Percentiles rank a stretch among this genome's conserved stretches.
Conservation (phyloP, 2,888 invertebrate species). For the Heliconius cydno region DNA sequence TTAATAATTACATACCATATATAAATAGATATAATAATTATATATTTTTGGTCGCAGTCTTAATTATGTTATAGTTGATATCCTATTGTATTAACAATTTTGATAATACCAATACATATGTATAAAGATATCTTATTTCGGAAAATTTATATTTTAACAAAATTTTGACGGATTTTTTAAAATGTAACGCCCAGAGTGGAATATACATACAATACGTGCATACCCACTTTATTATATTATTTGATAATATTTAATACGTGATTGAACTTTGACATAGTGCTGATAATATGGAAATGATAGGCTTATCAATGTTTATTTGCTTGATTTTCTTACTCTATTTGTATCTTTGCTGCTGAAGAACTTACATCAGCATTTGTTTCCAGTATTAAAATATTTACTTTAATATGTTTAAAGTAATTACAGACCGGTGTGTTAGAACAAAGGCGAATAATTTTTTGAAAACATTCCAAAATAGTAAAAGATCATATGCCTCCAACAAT, state of each 20-base stretch:
- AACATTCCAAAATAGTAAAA: constrained; percentile 54
- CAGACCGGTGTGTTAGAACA: constrained; percentile 57
- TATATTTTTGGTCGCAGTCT: too few species aligned
- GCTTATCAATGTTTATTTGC: constrained; percentile 41
- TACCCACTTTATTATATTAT: constrained; percentile 11
- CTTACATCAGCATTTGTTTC: constrained; percentile 19
- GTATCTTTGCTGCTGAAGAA: constrained; percentile 26
- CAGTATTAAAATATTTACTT: constrained; percentile 24
- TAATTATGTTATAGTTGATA: too few species aligned
- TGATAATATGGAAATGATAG: constrained; percentile 38
- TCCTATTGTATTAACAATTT: too few species aligned
- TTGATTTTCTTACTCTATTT: constrained; percentile 29
- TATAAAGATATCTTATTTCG: neutral
- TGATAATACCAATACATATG: neutral
- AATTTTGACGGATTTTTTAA: too few species aligned
- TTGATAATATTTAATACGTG: constrained; percentile 30
- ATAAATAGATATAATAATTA: too few species aligned
- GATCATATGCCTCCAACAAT: constrained; percentile 57
- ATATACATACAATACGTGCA: neutral
- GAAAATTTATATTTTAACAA: too few species aligned
- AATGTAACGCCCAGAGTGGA: neutral
- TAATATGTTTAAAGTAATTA: constrained; percentile 72
- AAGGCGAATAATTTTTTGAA: constrained; percentile 64
- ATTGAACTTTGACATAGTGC: constrained; percentile 37
- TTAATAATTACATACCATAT: too few species aligned